Evolutionary conservation across 2,113 vertebrate species (phyloP).

Genomic region (Catharus minimus): DNA sequence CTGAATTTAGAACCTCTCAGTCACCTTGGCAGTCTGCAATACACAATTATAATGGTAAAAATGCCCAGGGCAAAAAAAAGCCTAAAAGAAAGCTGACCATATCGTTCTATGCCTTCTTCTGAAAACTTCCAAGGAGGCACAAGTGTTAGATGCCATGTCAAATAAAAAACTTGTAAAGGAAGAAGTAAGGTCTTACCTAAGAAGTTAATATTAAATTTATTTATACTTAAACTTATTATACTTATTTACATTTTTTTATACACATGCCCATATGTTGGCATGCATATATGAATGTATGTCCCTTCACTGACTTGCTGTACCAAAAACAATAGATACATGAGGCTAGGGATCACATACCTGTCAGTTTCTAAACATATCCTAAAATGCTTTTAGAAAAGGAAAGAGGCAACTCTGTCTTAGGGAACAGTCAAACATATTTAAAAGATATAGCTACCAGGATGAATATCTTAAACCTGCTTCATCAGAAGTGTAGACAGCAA

Average conservation of each 20-base stretch:
- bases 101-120: not conserved
- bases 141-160: not conserved
- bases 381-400: not conserved
- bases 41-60: not conserved
- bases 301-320: not conserved
- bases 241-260: not conserved
- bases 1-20: not conserved
- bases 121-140: not conserved
- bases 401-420: not conserved
- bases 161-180: not conserved
- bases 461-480: not conserved
- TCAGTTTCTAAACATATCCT: not conserved
- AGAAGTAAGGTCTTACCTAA: not conserved
- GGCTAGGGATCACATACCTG: accelerated
- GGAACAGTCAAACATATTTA: not conserved
- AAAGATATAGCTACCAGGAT: not conserved
- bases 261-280: not conserved
- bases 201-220: not conserved
- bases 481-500: not conserved
- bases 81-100: not conserved
- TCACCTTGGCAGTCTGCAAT: not conserved
- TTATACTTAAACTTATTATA: not conserved
- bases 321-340: not conserved
- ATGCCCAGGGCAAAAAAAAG: not conserved
- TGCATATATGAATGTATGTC: not conserved